These are phyloP conservation scores for Ferdinandea cuprea DNA, from an alignment of 2,888 invertebrate species.

Conservation along the genomic window DNA sequence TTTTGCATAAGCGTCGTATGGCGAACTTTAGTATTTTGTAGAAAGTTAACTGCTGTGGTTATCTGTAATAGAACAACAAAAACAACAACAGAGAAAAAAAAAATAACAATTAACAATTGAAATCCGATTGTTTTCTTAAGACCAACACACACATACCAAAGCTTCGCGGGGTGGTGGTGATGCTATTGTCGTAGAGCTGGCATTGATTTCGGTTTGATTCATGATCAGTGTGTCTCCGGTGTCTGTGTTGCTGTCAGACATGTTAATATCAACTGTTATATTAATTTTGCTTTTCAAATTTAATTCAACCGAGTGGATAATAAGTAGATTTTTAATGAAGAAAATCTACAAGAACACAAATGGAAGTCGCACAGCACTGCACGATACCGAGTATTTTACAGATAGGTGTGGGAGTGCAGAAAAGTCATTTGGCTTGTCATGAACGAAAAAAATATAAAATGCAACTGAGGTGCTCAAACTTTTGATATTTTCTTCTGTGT, in stretches of 20 bases:
- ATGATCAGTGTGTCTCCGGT: constrained; percentile 80
- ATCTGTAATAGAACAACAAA: too few species aligned
- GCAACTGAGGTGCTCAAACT: constrained; percentile 24
- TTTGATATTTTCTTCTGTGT: not conserved
- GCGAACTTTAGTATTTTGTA: constrained; percentile 93
- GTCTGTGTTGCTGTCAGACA: constrained; percentile 81
- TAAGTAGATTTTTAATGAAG: constrained; percentile 22
- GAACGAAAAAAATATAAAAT: too few species aligned
- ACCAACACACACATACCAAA: constrained; percentile 77
- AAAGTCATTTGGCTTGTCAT: constrained; percentile 41
- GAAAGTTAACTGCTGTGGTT: constrained; percentile 92
- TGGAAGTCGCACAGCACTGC: constrained; percentile 6
- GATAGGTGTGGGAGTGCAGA: not conserved
- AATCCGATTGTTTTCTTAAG: not conserved
- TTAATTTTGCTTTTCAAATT: constrained; percentile 79
- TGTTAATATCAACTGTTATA: constrained; percentile 80
- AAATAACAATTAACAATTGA: not conserved
- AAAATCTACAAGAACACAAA: constrained; percentile 20
- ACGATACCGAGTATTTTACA: too few species aligned
- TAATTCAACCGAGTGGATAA: constrained; percentile 41
- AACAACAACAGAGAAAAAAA: too few species aligned
- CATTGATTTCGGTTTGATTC: constrained; percentile 70
- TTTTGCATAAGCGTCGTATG: constrained; percentile 90
- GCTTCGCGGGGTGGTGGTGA: constrained; percentile 80
- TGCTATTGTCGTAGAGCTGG: constrained; percentile 15